Percentiles rank a stretch among this genome's conserved stretches.
These are phyloP conservation scores for Sphaerophoria taeniata DNA, from an alignment of 2,888 invertebrate species.

Conservation along the genomic window DNA sequence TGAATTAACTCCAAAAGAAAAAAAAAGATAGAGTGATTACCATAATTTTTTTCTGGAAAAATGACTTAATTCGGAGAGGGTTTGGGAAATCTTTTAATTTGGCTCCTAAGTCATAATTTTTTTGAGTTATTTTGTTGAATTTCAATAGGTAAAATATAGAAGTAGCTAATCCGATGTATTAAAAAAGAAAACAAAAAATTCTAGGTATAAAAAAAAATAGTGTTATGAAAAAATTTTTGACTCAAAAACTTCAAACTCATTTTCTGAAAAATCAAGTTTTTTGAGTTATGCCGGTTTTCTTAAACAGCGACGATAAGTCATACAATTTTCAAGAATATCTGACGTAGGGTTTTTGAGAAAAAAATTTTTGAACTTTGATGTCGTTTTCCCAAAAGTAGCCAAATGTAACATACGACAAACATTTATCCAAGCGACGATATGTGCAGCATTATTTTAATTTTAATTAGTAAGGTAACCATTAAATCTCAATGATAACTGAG, in stretches of 20 bases:
- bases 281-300: slow-evolving; percentile 17
- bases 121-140: slow-evolving; percentile 21
- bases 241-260: slow-evolving; percentile 20
- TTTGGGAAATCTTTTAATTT: slow-evolving; percentile 15
- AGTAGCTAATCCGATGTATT: slow-evolving; percentile 23
- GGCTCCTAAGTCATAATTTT: slow-evolving; percentile 8
- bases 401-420: too few species aligned
- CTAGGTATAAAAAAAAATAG: slow-evolving; percentile 19
- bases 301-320: slow-evolving; percentile 9
- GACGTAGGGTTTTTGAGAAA: too few species aligned
- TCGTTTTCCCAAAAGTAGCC: too few species aligned
- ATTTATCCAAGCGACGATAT: too few species aligned
- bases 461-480: too few species aligned
- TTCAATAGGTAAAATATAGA: slow-evolving; percentile 27
- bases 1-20: slow-evolving; percentile 25
- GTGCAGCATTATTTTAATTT: too few species aligned
- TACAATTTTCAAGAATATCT: too few species aligned
- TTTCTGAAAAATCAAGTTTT: slow-evolving; percentile 24
- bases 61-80: slow-evolving; percentile 15
- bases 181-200: slow-evolving; percentile 20
- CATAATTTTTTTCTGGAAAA: slow-evolving; percentile 25
- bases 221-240: not conserved
- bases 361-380: too few species aligned
- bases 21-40: slow-evolving; percentile 12
- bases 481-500: too few species aligned